These are phyloP conservation scores for Amphimedon queenslandica DNA, from an alignment of 37 sponge, comb jelly and placozoan species.

Conservation along the genomic window DNA sequence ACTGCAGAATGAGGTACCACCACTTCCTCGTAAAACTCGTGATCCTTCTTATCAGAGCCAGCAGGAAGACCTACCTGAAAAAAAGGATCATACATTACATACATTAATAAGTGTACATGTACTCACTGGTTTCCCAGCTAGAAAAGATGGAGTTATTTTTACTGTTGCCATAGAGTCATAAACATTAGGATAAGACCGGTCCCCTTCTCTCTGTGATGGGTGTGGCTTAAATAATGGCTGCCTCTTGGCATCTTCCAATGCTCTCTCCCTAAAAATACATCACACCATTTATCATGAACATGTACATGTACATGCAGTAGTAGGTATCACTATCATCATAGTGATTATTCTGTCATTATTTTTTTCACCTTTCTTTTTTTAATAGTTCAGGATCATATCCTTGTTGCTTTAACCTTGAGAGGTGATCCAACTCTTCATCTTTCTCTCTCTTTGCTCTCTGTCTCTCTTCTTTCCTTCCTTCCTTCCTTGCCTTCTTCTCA, in stretches of 20 bases:
- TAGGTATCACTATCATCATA: not conserved
- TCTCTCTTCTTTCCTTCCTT: slow-evolving; percentile 56
- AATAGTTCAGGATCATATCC: slow-evolving; percentile 75
- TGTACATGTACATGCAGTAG: not conserved
- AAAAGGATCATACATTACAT: not conserved
- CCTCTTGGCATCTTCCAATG: slow-evolving; percentile 57
- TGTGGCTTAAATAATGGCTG: slow-evolving; percentile 58
- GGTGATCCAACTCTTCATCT: slow-evolving; percentile 14
- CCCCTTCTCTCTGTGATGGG: not conserved
- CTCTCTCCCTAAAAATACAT: slow-evolving; percentile 56
- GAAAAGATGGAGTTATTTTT: slow-evolving; percentile 50
- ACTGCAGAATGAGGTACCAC: slow-evolving; percentile 56
- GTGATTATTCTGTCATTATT: not conserved
- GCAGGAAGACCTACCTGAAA: slow-evolving; percentile 53
- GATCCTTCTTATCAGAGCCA: slow-evolving; percentile 28
- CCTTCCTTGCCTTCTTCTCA: slow-evolving; percentile 71
- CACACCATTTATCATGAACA: not conserved
- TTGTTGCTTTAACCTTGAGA: not conserved
- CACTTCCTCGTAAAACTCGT: slow-evolving; percentile 71
- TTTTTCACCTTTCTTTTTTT: slow-evolving; percentile 61
- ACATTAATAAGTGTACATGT: not conserved
- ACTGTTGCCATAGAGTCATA: slow-evolving; percentile 76
- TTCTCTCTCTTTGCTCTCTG: slow-evolving; percentile 28
- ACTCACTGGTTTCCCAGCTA: no score
- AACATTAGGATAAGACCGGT: slow-evolving; percentile 78